Evolutionary conservation across 2,113 vertebrate species (phyloP), one percentile per base, ranked within the genome.

Genomic region (Percina caprodes): DNA sequence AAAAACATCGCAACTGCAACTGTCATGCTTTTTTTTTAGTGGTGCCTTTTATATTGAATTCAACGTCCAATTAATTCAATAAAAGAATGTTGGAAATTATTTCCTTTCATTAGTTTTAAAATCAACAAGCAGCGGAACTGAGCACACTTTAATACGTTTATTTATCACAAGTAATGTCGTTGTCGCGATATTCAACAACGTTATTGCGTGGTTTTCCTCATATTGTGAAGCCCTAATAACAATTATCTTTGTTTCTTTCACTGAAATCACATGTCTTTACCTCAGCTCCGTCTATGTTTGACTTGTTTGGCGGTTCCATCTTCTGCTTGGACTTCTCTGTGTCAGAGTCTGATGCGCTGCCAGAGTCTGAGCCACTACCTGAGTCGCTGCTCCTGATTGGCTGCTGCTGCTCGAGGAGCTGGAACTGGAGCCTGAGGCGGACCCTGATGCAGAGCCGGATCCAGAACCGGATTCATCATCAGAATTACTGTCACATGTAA

Each of bases 331-430:
- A 96, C 55, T 96, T 94, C 51, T 97, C 97, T 24, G 97, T 97
- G 75, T 98, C 98, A 1, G 98, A 99, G 80, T 99, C 98, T 10
- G 98, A 98, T n/a, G 96, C 97, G 93, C 96, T 97, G 88, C 96
- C 98, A 19, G 98, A 99, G 63, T 99, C 98, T 45, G 98, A 99
- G 54, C 95, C 97, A 83, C 97, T 99, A 85, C 97, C 98, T 87
- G 98, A 99, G 94, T 97, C 96, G 51, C 97, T 99, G 96, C 97
- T 99, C 80, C 97, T 79, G 97, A 98, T 77, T 96, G 98, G 93
- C 97, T 99, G 91, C 97, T 99, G 93, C 97, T 99, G 92, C 97
- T 96, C 15, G 97, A 97, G 76, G 97, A 98, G 77, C 97, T 99
- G 91, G 96, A 97, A 87, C 96, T 97, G 90, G 97, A 98, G 90